Percentiles rank a stretch among this genome's conserved stretches.
phyloP scores from a whole-genome alignment of 2,888 invertebrate species.

The Calameuta pallipes region DNA sequence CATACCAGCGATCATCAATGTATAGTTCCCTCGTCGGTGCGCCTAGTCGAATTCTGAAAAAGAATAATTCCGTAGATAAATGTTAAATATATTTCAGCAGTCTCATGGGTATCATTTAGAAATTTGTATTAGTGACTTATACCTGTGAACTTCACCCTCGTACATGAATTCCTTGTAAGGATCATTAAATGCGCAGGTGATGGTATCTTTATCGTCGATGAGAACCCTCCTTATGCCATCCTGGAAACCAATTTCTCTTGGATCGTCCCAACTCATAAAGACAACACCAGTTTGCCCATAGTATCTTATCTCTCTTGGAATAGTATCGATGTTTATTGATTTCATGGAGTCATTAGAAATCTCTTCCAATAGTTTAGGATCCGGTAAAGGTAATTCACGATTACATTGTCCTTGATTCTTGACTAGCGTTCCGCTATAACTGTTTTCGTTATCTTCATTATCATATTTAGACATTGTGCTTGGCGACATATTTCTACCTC shows the following conservation, averaged over 20 bases:
- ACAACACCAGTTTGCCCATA: conserved; percentile 88
- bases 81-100: conserved; percentile 10
- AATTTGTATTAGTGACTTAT: conserved; percentile 14
- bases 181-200: conserved; percentile 74
- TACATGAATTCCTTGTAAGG: conserved; percentile 79
- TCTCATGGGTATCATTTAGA: not conserved
- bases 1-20: conserved; percentile 89
- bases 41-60: conserved; percentile 82
- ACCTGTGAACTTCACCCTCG: conserved; percentile 76
- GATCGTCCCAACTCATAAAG: conserved; percentile 87
- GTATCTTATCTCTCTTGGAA: conserved; percentile 84
- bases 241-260: conserved; percentile 86
- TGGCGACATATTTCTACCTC: conserved; percentile 42
- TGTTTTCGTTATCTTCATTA: conserved; percentile 42
- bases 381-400: conserved; percentile 65
- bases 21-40: conserved; percentile 92
- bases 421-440: conserved; percentile 15
- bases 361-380: conserved; percentile 67
- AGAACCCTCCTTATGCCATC: conserved; percentile 80
- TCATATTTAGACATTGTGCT: conserved; percentile 43
- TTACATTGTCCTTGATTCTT: conserved; percentile 32
- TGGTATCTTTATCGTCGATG: conserved; percentile 81
- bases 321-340: conserved; percentile 84
- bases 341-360: conserved; percentile 78
- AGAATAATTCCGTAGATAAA: conserved; percentile 42